A percentile compares a stretch with the other conserved stretches of the same genome.
These are phyloP conservation scores for Phalangium opilio DNA, from an alignment of 2,888 invertebrate species.

Conservation along the genomic window DNA sequence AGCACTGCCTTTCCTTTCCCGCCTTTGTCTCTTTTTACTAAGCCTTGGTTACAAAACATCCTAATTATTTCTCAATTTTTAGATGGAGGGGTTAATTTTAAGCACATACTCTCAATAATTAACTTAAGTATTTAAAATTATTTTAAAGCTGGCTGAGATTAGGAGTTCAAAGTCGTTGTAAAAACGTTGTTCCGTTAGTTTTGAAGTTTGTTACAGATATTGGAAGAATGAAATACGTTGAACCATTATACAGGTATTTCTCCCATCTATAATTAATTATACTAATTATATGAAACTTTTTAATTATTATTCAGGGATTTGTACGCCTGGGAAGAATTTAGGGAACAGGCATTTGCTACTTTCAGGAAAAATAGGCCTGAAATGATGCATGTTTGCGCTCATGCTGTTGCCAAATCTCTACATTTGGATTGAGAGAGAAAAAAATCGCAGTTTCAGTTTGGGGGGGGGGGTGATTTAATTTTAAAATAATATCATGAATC, in stretches of 20 bases:
- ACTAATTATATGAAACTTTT: not conserved
- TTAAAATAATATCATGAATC: no score
- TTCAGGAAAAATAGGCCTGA: constrained; percentile 49
- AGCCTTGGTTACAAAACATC: not conserved
- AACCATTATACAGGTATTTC: constrained; percentile 59
- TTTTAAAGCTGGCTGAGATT: constrained; percentile 57
- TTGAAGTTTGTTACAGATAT: constrained; percentile 63
- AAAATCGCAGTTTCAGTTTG: no score
- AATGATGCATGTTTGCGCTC: constrained; percentile 72
- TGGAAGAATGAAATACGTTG: constrained; percentile 80
- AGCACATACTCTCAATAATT: no score
- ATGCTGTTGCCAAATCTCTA: constrained; percentile 58
- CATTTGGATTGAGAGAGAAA: constrained; percentile 39
- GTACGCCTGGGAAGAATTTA: constrained; percentile 57
- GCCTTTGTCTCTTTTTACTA: not conserved
- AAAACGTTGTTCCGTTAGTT: constrained; percentile 46
- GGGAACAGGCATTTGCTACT: constrained; percentile 50
- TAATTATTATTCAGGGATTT: constrained; percentile 34
- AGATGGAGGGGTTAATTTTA: no score
- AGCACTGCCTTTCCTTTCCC: no score
- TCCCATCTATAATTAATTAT: not conserved
- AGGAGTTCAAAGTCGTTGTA: constrained; percentile 55
- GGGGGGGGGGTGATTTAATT: no score
- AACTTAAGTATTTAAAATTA: no score
- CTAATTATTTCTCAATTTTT: no score